Evolutionary conservation across 2,113 vertebrate genomes (phyloP), one percentile per base, ranked within the genome.

Genomic region (Carollia perspicillata): DNA sequence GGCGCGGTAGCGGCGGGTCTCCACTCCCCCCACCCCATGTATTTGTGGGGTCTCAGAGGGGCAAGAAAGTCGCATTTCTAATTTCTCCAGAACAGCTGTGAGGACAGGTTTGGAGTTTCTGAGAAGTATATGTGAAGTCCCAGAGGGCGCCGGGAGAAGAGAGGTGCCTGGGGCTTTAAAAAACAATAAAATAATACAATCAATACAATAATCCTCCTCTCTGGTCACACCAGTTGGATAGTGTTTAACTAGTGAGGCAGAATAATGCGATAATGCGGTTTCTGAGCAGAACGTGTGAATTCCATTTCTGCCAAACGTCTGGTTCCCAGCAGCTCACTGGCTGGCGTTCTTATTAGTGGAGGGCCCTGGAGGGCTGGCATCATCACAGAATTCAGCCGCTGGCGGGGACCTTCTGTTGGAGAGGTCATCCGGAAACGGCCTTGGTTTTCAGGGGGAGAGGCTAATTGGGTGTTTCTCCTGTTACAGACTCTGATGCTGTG

Each of bases 171-270:
- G n/a, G 60, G 4, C 35, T 66, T 72, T 28, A 63, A 63, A 30
- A 63, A 30, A 28, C 4, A 60, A 60, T 28, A 60, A 28, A 60
- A 28, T 12, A 12, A 60, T 58, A 58, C 23, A 58, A 28, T 60
- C 20, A 60, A 60, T 11, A 60, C 23, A 60, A 28, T 35, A 65
- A 11, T 74, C 55, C 10, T 2, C 17, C 37, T 71, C 6, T 9
- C 42, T 65, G 66, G 53, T 49, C 66, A 69, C 35, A 26, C 26
- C 5, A 12, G 55, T 90, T 53, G 58, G 37, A 42, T 30, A 63
- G 74, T 74, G 72, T 93, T 96, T 89, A 69, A 55, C 84, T n/a
- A 83, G 66, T 30, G 94, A 92, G 89, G 92, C 92, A 28, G 87
- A 90, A 58, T 95, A 89, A 97, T 89, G 77, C 22, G 14, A 28